Evolutionary conservation across 2,888 invertebrate genomes (phyloP), one percentile per base, ranked within the genome.

Genomic region (Drosophila vallismaia): DNA sequence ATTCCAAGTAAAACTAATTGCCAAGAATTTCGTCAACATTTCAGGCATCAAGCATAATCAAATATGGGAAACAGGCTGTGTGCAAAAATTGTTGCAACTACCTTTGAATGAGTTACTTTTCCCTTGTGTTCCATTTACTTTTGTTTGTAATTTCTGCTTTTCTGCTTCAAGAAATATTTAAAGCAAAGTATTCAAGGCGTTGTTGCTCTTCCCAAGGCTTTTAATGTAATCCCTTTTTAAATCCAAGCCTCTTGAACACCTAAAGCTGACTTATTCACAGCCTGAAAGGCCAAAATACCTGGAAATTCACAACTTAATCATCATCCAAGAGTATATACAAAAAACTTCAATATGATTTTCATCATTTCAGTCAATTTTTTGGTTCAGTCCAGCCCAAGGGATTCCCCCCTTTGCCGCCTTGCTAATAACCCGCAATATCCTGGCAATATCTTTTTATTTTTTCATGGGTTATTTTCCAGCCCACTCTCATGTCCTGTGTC

Each of bases 351-450:
- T 50, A 33, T 7, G 29, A 67, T 66, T 50, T 36, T 4, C 64
- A 50, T 63, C 8, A 50, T 36, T 51, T 52, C 29, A 62, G 14
- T 8, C 67, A 51, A 52, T 64, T 52, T 52, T 38, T 67, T 44
- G 31, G 44, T 45, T 9, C 33, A 50, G 14, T 9, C 12, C 8
- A 42, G 4, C 19, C 26, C 29, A 40, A 59, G 42, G 33, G 36
- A 45, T 12, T 53, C 4, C 28, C 5, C 5, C 5, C n/a, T 4
- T 4, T 28, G 7, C 49, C 14, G 5, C 19, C 9, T 14, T 36
- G 45, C 45, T 52, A 67, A 64, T 46, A 46, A 19, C 38, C 67
- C 52, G n/a, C 45, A 31, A 67, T 64, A 36, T 67, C 67, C 53
- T 52, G 68, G 45, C 53, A 46, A 52, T 64, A 48, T 67, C 50